phyloP scores from a whole-genome alignment of 2,797 vertebrate species.

The Muscicapa striata region DNA sequence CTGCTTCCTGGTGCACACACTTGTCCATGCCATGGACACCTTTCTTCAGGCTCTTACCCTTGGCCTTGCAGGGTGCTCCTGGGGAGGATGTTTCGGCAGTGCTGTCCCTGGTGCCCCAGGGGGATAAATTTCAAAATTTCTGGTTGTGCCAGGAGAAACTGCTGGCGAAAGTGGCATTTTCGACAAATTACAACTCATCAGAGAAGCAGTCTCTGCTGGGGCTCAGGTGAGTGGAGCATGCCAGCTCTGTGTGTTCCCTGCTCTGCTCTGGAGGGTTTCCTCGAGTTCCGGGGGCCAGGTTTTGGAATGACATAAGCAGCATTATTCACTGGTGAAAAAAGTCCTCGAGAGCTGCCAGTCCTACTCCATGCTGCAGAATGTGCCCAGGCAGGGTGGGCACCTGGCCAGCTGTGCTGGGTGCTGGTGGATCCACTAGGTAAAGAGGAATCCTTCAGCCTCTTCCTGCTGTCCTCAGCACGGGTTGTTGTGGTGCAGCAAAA shows the following conservation, averaged over 20 bases:
- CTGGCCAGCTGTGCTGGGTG: not conserved
- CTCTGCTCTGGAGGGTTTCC: not conserved
- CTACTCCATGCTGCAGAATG: not conserved
- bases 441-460: not conserved
- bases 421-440: not conserved
- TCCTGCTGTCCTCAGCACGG: not conserved
- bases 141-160: slow-evolving; percentile 90
- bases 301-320: not conserved
- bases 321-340: not conserved
- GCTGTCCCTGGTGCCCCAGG: slow-evolving; percentile 82
- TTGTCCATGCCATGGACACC: not conserved
- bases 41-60: not conserved
- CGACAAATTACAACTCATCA: too few species aligned
- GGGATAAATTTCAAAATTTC: slow-evolving; percentile 86
- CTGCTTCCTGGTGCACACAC: not conserved
- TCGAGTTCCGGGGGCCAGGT: rapidly evolving
- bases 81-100: slow-evolving; percentile 22
- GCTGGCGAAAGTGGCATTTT: slow-evolving; percentile 40
- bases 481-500: not conserved
- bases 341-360: not conserved
- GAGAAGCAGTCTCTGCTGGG: too few species aligned
- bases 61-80: slow-evolving; percentile 74
- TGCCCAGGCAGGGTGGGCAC: rapidly evolving
- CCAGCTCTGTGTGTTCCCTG: not conserved
- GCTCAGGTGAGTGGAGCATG: slow-evolving; percentile 62